These are phyloP conservation scores for Torymus texanus DNA, from an alignment of 2,888 invertebrate species.

Conservation along the genomic window DNA sequence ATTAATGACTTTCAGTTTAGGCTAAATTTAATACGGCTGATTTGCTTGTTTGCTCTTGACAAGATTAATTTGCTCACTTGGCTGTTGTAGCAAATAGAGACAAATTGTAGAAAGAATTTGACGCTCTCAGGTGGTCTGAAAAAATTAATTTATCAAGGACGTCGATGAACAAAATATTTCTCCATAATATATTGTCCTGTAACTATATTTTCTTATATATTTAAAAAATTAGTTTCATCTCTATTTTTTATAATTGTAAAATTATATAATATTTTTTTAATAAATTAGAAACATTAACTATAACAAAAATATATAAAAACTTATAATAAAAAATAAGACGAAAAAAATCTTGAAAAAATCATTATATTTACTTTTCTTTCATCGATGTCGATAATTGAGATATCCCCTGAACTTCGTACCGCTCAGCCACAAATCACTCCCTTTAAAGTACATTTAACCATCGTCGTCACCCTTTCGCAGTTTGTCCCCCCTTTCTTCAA, in stretches of 20 bases:
- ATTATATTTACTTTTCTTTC: no score
- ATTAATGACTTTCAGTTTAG: constrained; percentile 24
- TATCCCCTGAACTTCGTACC: background rate
- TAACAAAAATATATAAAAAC: no score
- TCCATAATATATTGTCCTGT: no score
- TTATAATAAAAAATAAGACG: no score
- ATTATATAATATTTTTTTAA: no score
- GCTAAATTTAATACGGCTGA: constrained; percentile 1
- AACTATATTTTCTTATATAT: no score
- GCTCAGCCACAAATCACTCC: background rate
- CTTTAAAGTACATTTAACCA: background rate
- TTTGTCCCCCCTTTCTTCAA: background rate
- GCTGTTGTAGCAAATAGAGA: background rate
- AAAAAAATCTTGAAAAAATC: no score
- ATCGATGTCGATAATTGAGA: no score
- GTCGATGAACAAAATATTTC: no score
- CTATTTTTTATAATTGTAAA: no score
- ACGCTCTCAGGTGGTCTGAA: background rate
- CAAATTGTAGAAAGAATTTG: background rate
- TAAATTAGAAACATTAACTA: no score
- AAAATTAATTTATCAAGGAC: background rate
- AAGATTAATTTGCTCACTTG: constrained; percentile 20
- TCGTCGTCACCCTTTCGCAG: background rate
- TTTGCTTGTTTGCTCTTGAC: background rate
- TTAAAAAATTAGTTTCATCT: no score